Conservation (phyloP, 1,140 invertebrate species). For the Hylaeus anthracinus region DNA sequence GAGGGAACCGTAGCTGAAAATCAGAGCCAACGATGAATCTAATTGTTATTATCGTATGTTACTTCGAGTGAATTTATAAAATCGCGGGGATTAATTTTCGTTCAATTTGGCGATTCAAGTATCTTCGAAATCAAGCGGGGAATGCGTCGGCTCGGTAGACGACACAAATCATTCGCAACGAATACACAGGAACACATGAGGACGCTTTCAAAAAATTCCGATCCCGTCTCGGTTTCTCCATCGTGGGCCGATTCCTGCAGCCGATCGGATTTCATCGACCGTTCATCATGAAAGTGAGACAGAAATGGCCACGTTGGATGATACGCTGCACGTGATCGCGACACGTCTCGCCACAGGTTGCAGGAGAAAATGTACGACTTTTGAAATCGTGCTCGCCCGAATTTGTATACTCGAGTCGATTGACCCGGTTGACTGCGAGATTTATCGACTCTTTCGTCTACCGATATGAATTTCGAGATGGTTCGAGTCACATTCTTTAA, state of each 20-base stretch:
- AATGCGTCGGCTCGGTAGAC: constrained; percentile 14
- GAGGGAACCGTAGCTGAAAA: background rate
- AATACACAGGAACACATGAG: constrained; percentile 6
- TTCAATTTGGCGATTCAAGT: background rate
- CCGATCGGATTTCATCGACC: constrained; percentile 53
- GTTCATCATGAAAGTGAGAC: constrained; percentile 10
- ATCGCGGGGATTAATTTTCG: no score
- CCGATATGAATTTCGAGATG: no score
- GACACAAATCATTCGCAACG: constrained; percentile 17
- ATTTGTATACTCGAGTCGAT: background rate
- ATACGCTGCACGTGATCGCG: constrained; percentile 10
- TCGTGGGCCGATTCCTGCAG: constrained; percentile 32
- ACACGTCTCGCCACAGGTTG: background rate
- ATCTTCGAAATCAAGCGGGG: background rate
- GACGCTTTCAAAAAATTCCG: constrained; percentile 17
- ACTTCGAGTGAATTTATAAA: background rate
- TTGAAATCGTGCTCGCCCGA: background rate
- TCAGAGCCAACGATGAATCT: background rate
- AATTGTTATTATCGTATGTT: no score
- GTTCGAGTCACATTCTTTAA: no score
- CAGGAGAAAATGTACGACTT: constrained; percentile 1
- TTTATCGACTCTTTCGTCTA: background rate
- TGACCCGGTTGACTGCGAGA: background rate
- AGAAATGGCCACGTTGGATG: constrained; percentile 31
- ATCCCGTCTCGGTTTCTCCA: constrained; percentile 33